A percentile compares a stretch with the other conserved stretches of the same genome.
Conservation (phyloP, 2,888 invertebrate species). For the Piscicola geometra region DNA sequence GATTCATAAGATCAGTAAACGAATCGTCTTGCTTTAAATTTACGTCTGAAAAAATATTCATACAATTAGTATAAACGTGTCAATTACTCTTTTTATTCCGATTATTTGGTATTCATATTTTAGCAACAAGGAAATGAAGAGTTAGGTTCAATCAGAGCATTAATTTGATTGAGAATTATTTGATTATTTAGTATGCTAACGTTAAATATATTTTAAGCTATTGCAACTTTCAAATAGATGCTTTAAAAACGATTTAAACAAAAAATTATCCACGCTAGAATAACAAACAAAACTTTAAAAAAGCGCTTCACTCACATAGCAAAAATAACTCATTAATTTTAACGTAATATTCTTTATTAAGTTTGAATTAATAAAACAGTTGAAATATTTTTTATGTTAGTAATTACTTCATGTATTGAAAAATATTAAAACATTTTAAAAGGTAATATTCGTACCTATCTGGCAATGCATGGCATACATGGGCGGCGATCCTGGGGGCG, state of each 20-base stretch:
- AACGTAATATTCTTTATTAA: no score
- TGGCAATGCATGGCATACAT: no score
- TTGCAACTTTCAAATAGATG: not conserved
- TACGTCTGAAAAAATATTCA: no score
- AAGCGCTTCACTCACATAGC: not conserved
- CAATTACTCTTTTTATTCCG: not conserved
- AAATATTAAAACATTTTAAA: no score
- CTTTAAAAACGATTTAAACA: slow-evolving; percentile 10
- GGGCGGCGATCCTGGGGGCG: no score
- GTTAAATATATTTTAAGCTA: not conserved
- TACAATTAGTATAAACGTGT: not conserved
- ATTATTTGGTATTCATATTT: not conserved
- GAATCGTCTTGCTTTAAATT: no score
- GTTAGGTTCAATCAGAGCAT: not conserved
- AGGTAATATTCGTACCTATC: no score
- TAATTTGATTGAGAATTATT: not conserved
- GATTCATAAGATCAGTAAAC: no score
- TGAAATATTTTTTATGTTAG: no score
- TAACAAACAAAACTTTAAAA: not conserved
- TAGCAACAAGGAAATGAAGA: not conserved
- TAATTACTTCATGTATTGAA: no score
- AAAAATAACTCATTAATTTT: no score
- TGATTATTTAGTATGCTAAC: not conserved
- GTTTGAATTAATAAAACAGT: no score
- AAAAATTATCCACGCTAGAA: slow-evolving; percentile 14